Evolutionary conservation across 2,888 invertebrate species (phyloP), one percentile per base, ranked within the genome.

Genomic region (Trissolcus brochymenae): DNA sequence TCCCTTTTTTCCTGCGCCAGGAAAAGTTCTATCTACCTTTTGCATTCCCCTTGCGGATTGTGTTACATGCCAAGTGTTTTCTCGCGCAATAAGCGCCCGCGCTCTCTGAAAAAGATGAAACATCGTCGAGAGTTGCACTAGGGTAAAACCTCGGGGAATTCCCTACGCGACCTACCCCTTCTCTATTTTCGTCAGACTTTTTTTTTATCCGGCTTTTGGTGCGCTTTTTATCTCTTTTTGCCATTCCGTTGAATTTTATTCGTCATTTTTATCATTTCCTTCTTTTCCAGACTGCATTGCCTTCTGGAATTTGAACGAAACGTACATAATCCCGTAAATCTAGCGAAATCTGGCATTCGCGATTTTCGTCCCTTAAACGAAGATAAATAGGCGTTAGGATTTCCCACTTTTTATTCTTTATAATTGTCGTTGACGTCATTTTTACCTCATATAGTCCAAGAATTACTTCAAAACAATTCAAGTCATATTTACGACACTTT

Each of bases 51-150:
- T 79, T 73, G 76, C 65, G 79, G 76, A 66, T 76, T 70, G 76
- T 41, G 79, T 79, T 76, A 79, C 79, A 79, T 71, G 74, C 74
- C 79, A 76, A 76, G 76, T 76, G 76, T 79, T 79, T 76, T 79
- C 79, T 73, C 70, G 72, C 70, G 67, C 76, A 74, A 79, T 76
- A 76, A 76, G 73, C 79, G 70, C 74, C 54, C 64, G 75, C 67
- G 70, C 64, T 40, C 66, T 60, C 51, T 56, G 72, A 73, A 66
- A 76, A 71, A 76, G 79, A 76, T 65, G 68, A 68, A 79, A 76
- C 71, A 70, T 67, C 54, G 70, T 62, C 14, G 57, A 61, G 75
- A 72, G 75, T 66, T 71, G 75, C 67, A 55, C 56, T 43, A 49
- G 59, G 61, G 71, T 50, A 29, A 68, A 75, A 19, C 78, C 66